phyloP scores from a whole-genome alignment of 2,888 invertebrate genomes.

The Seira musarum region DNA sequence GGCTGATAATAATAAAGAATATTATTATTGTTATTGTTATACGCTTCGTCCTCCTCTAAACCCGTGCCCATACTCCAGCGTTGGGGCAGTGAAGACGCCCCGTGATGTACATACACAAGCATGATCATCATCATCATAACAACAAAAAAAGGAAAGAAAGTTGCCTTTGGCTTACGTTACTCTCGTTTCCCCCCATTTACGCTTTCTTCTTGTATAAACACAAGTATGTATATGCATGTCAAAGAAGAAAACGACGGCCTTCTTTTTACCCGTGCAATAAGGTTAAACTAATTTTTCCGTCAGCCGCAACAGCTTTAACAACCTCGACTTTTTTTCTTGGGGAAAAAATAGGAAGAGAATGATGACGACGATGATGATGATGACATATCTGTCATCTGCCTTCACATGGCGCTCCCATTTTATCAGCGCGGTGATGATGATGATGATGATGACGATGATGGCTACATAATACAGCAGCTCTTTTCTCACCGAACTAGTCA shows the following conservation, averaged over 20 bases:
- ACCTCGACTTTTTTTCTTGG: constrained; percentile 11
- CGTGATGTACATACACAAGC: neutral
- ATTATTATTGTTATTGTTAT: constrained; percentile 7
- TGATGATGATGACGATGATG: constrained; percentile 26
- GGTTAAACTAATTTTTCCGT: constrained; percentile 58
- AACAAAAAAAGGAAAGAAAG: neutral
- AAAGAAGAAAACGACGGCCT: constrained; percentile 15
- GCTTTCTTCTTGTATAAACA: neutral
- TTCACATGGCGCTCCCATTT: constrained; percentile 40
- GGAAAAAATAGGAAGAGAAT: neutral
- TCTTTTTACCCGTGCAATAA: constrained; percentile 35
- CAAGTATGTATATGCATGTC: constrained; percentile 35
- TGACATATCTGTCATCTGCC: constrained; percentile 57
- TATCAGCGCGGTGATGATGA: constrained; percentile 29
- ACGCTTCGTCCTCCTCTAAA: neutral
- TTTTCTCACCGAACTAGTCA: constrained; percentile 24
- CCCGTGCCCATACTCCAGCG: neutral
- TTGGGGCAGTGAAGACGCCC: neutral
- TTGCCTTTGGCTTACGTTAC: neutral
- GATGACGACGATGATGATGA: constrained; percentile 37
- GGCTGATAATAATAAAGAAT: neutral
- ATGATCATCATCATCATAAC: no score
- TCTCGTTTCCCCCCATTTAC: neutral
- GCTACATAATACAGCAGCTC: constrained; percentile 36
- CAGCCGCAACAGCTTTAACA: constrained; percentile 28